A percentile compares a stretch with the other conserved stretches of the same genome.
phyloP scores from a whole-genome alignment of 2,113 vertebrate genomes.

The Ageneiosus marmoratus region DNA sequence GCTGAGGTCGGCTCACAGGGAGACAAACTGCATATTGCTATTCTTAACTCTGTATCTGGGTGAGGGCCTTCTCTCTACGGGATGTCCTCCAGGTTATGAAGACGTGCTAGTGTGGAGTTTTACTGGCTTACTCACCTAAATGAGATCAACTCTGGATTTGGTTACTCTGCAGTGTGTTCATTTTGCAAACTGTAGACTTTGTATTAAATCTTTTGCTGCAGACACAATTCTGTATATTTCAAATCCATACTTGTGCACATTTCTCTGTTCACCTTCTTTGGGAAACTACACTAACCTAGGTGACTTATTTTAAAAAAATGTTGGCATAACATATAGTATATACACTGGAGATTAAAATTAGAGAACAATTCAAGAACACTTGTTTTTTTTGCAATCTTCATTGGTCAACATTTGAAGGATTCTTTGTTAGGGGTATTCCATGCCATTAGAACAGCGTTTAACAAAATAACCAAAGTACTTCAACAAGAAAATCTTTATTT shows the following conservation, averaged over 20 bases:
- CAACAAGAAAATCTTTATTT: too few relatives aligned
- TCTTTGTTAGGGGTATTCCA: too few relatives aligned
- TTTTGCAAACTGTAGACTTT: slow-evolving; percentile 21
- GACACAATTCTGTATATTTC: background rate
- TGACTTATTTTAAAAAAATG: too few relatives aligned
- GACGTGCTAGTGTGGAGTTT: slow-evolving; percentile 50
- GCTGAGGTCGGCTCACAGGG: background rate
- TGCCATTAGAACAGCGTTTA: too few relatives aligned
- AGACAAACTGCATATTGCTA: slow-evolving; percentile 20
- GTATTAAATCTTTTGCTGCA: background rate
- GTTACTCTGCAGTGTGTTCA: slow-evolving; percentile 56
- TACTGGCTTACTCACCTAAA: slow-evolving; percentile 54
- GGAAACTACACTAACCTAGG: background rate
- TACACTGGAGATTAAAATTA: too few relatives aligned
- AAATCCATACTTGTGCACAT: background rate
- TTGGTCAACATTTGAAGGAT: too few relatives aligned
- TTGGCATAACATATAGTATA: background rate
- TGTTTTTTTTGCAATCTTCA: too few relatives aligned
- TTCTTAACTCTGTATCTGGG: slow-evolving; percentile 46
- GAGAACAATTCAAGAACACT: too few relatives aligned
- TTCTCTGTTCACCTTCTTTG: background rate
- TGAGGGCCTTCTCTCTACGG: slow-evolving; percentile 9
- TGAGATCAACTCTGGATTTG: slow-evolving; percentile 62
- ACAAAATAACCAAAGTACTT: too few relatives aligned
- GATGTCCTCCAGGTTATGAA: slow-evolving; percentile 10